phyloP scores from a whole-genome alignment of 53 echinoderm and acorn worm species.

The Mesocentrotus franciscanus region DNA sequence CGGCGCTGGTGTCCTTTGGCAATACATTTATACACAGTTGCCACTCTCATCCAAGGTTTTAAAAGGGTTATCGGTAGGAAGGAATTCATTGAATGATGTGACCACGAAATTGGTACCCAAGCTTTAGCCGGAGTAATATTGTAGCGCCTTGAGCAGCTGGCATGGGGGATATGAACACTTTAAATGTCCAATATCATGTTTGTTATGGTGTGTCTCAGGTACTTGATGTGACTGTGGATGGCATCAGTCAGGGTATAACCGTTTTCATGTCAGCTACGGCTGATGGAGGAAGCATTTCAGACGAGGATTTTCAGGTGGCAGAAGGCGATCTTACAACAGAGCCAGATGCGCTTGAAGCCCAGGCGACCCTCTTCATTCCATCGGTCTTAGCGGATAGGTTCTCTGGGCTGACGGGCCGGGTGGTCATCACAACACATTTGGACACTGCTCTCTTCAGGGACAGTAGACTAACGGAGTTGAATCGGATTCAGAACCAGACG shows the following conservation, averaged over 20 bases:
- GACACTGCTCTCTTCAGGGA: not conserved
- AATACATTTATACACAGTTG: no score
- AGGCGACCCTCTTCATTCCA: conserved; percentile 8
- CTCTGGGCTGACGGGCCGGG: not conserved
- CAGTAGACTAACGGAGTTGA: not conserved
- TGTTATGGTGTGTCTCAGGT: not conserved
- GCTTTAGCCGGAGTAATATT: no score
- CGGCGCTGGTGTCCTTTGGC: no score
- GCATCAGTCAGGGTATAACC: not conserved
- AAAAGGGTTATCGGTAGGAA: no score
- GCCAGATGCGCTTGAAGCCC: not conserved
- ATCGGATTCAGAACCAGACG: not conserved
- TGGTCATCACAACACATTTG: not conserved
- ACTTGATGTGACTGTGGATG: conserved; percentile 5
- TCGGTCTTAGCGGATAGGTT: not conserved
- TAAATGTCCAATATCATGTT: no score
- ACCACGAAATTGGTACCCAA: no score
- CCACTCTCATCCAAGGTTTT: no score
- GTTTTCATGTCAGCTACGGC: not conserved
- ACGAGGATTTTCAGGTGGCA: conserved; percentile 1
- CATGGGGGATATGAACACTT: no score
- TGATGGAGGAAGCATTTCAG: conserved; percentile 40
- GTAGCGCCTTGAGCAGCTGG: no score
- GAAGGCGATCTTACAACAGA: not conserved
- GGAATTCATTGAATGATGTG: no score